phyloP scores from a whole-genome alignment of 2,888 invertebrate species.

The Brachyopa scutellaris region DNA sequence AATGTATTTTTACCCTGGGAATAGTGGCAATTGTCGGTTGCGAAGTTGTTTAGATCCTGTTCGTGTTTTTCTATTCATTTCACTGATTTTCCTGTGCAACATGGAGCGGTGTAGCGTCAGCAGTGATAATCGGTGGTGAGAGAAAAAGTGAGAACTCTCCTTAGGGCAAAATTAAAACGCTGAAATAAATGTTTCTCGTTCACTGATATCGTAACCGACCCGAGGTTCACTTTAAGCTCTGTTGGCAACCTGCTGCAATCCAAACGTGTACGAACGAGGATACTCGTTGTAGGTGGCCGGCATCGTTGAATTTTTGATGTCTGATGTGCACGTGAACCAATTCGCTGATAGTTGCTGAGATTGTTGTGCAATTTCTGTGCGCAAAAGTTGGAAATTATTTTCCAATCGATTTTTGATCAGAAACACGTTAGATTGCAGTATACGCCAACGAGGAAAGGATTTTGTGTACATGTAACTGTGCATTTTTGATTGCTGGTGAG shows the following conservation, averaged over 20 bases:
- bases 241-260: constrained; percentile 16
- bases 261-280: neutral
- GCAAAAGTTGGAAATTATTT: constrained; percentile 70
- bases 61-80: constrained; percentile 61
- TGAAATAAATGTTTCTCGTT: constrained; percentile 70
- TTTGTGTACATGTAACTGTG: constrained; percentile 23
- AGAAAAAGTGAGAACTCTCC: constrained; percentile 52
- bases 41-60: constrained; percentile 69
- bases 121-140: too few species aligned
- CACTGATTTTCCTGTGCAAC: constrained; percentile 67
- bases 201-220: constrained; percentile 59
- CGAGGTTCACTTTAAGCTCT: constrained; percentile 20
- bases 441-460: neutral
- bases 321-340: constrained; percentile 70
- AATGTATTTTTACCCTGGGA: constrained; percentile 53
- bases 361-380: constrained; percentile 67
- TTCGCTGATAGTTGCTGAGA: constrained; percentile 68
- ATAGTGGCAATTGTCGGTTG: constrained; percentile 70
- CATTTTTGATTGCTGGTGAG: constrained; percentile 44
- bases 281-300: neutral
- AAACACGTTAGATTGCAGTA: constrained; percentile 42
- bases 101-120: neutral
- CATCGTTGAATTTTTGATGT: too few species aligned
- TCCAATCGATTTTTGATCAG: constrained; percentile 72
- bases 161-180: constrained; percentile 70